Conservation (phyloP, 2,113 vertebrate species). For the Phaethon lepturus region DNA sequence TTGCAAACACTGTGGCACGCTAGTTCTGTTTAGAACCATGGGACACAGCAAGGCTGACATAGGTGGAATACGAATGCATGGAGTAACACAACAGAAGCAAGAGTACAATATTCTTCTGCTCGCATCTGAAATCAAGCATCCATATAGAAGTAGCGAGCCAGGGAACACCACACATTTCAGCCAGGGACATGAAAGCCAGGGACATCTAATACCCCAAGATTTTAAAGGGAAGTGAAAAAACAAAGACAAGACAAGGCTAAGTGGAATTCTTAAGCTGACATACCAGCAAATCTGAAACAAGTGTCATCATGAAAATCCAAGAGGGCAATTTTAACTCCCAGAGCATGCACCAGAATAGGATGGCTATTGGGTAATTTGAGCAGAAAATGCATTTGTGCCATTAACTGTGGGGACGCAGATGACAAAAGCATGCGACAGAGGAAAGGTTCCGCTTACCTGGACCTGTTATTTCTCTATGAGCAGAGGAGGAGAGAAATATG, state of each 20-base stretch:
- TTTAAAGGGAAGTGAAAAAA: not conserved
- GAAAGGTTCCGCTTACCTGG: conserved; percentile 75
- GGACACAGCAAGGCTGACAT: not conserved
- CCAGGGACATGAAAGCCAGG: conserved; percentile 25
- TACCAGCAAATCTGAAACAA: conserved; percentile 19
- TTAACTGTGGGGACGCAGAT: conserved; percentile 24
- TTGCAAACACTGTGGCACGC: not conserved
- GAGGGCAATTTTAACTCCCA: not conserved
- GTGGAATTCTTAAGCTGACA: conserved; percentile 40
- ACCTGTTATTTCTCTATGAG: conserved; percentile 77
- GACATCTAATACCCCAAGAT: conserved; percentile 21
- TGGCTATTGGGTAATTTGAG: not conserved
- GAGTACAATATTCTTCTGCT: conserved; percentile 20
- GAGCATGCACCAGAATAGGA: conserved; percentile 42
- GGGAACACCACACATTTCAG: conserved; percentile 30
- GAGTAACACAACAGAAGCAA: conserved; percentile 1
- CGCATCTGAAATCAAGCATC: not conserved
- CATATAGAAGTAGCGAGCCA: conserved; percentile 14
- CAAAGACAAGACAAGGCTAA: conserved; percentile 13
- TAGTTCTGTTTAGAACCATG: not conserved
- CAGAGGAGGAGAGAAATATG: conserved; percentile 75
- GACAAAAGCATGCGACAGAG: conserved; percentile 56
- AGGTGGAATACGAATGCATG: not conserved
- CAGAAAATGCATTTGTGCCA: conserved; percentile 42
- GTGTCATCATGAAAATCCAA: not conserved